phyloP scores from a whole-genome alignment of 2,113 vertebrate genomes.

The Petaurus breviceps region DNA sequence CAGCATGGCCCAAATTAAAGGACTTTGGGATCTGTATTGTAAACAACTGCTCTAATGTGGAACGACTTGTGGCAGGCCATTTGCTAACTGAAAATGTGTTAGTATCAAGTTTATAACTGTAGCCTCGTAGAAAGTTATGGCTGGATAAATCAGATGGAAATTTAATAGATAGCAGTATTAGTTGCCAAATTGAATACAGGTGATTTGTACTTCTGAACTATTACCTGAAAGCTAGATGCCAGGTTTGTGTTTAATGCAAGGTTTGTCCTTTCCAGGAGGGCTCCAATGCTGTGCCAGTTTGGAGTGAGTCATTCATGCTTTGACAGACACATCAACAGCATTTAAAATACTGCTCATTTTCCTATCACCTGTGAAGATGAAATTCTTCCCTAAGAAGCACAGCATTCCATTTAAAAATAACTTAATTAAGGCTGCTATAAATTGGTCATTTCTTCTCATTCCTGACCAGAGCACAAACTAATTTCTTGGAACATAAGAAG shows the following conservation, averaged over 20 bases:
- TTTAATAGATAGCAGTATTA: constrained; percentile 16
- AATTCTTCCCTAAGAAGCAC: constrained; percentile 48
- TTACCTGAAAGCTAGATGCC: neutral
- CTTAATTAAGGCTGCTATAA: constrained; percentile 57
- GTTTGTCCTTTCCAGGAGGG: constrained; percentile 7
- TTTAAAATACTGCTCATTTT: constrained; percentile 63
- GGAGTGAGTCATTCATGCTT: constrained; percentile 54
- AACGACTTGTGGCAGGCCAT: rapidly evolving
- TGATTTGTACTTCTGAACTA: constrained; percentile 22
- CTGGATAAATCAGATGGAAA: constrained; percentile 22
- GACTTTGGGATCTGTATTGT: neutral
- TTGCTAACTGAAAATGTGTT: neutral
- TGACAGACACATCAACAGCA: constrained; percentile 25
- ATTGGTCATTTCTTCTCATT: constrained; percentile 33
- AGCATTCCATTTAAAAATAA: constrained; percentile 67
- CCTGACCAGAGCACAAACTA: constrained; percentile 35
- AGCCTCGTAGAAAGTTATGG: neutral
- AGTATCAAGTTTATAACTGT: neutral
- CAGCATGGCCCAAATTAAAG: neutral
- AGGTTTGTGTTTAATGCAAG: constrained; percentile 5
- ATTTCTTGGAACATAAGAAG: neutral
- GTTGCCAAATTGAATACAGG: neutral
- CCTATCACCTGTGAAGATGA: constrained; percentile 61
- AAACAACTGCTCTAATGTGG: neutral
- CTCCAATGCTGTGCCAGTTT: neutral